These are phyloP conservation scores for Gnathonemus echidnorhynchus DNA, from an alignment of 2,113 vertebrate genomes.

Conservation along the genomic window DNA sequence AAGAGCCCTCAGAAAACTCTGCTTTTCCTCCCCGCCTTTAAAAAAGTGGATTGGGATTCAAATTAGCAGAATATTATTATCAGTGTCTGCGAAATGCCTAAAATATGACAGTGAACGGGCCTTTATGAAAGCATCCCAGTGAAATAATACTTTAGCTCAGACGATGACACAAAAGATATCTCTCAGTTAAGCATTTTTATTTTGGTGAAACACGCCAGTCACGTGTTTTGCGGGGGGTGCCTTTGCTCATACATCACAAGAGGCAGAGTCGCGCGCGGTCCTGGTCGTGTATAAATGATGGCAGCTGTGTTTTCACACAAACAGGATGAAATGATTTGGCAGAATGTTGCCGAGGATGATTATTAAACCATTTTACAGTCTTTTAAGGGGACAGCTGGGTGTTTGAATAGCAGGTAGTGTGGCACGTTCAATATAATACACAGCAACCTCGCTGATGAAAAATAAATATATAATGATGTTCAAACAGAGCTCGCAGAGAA, in stretches of 20 bases:
- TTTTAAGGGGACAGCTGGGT: neutral
- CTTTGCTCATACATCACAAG: neutral
- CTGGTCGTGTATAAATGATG: neutral
- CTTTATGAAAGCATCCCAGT: slow-evolving; percentile 63
- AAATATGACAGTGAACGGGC: slow-evolving; percentile 67
- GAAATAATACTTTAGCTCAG: slow-evolving; percentile 33
- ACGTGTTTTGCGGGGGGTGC: neutral
- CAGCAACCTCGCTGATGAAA: slow-evolving; percentile 45
- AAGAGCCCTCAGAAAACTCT: slow-evolving; percentile 75
- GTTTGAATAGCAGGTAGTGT: slow-evolving; percentile 18
- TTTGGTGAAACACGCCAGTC: neutral
- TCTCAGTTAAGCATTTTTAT: neutral
- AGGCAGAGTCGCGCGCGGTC: neutral
- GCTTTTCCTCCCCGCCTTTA: slow-evolving; percentile 63
- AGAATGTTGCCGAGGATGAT: neutral
- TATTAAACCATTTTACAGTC: slow-evolving; percentile 9
- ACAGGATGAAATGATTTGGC: slow-evolving; percentile 5
- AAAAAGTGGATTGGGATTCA: slow-evolving; percentile 76
- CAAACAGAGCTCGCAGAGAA: slow-evolving; percentile 66
- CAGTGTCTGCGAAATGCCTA: slow-evolving; percentile 70
- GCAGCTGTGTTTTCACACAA: slow-evolving; percentile 6
- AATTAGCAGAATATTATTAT: slow-evolving; percentile 76
- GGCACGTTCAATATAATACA: slow-evolving; percentile 57
- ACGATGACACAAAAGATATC: neutral
- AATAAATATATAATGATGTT: slow-evolving; percentile 63